These are phyloP conservation scores for Porites rus DNA, from an alignment of 92 coral and sea anemone genomes.

Conservation along the genomic window DNA sequence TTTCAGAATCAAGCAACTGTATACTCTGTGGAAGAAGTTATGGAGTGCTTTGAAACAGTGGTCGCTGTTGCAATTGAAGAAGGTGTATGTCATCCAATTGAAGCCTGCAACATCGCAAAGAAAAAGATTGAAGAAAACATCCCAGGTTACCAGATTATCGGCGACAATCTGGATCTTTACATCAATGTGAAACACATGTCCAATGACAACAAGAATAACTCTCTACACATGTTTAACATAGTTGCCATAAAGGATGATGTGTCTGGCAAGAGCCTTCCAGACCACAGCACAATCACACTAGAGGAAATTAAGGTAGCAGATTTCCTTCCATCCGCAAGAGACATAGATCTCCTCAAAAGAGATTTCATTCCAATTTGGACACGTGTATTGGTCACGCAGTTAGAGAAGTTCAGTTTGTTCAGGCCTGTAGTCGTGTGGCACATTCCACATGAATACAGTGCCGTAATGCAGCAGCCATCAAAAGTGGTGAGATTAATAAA, in stretches of 20 bases:
- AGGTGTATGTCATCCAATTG: neutral
- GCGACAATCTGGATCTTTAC: conserved; percentile 55
- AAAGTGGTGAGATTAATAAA: neutral
- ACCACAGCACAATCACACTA: conserved; percentile 44
- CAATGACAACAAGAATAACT: conserved; percentile 44
- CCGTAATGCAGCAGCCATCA: conserved; percentile 46
- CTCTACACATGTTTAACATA: conserved; percentile 55
- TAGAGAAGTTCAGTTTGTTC: conserved; percentile 26
- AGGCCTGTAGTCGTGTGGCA: conserved; percentile 33
- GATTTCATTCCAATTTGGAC: conserved; percentile 63
- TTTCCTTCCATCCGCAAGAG: conserved; percentile 55
- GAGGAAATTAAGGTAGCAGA: conserved; percentile 42
- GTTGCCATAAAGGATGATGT: conserved; percentile 53
- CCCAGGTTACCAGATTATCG: conserved; percentile 60
- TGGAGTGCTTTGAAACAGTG: conserved; percentile 28
- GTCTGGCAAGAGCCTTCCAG: conserved; percentile 54
- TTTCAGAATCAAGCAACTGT: conserved; percentile 2
- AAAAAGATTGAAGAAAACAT: conserved; percentile 8
- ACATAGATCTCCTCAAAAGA: conserved; percentile 39
- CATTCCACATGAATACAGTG: conserved; percentile 70
- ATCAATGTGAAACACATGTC: conserved; percentile 60
- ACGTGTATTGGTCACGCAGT: conserved; percentile 51
- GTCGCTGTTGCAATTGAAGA: conserved; percentile 17
- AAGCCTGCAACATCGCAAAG: conserved; percentile 36
- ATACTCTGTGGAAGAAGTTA: conserved; percentile 22